phyloP scores from a whole-genome alignment of 2,113 vertebrate genomes.

The Peromyscus polionotus region DNA sequence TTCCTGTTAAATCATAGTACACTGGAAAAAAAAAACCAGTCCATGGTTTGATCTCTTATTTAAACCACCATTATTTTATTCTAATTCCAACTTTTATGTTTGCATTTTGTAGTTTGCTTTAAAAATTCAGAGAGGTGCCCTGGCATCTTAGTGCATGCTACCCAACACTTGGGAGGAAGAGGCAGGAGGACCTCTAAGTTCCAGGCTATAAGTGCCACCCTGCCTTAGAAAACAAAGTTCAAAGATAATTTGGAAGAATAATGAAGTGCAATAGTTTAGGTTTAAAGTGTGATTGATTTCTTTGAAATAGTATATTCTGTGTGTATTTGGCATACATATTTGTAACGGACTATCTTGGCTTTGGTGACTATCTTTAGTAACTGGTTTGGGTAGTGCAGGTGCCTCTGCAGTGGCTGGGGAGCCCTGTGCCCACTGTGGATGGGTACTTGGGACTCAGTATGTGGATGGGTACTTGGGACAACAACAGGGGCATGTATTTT shows the following conservation, averaged over 20 bases:
- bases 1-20: background rate
- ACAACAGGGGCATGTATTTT: background rate
- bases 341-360: background rate
- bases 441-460: background rate
- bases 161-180: background rate
- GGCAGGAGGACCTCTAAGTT: background rate
- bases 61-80: background rate
- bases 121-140: background rate
- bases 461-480: background rate
- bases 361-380: background rate
- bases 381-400: too few relatives aligned
- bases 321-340: background rate
- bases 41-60: background rate
- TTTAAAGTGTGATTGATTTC: background rate
- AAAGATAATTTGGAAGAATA: background rate
- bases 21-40: background rate
- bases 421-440: background rate
- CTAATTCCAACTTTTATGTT: background rate
- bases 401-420: background rate
- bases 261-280: background rate
- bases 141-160: background rate
- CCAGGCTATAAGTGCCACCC: background rate
- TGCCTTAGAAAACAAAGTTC: background rate
- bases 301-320: background rate
- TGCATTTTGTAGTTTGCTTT: slow-evolving; percentile 19